Evolutionary conservation across 2,113 vertebrate species (phyloP).

Genomic region (Neotoma lepida): DNA sequence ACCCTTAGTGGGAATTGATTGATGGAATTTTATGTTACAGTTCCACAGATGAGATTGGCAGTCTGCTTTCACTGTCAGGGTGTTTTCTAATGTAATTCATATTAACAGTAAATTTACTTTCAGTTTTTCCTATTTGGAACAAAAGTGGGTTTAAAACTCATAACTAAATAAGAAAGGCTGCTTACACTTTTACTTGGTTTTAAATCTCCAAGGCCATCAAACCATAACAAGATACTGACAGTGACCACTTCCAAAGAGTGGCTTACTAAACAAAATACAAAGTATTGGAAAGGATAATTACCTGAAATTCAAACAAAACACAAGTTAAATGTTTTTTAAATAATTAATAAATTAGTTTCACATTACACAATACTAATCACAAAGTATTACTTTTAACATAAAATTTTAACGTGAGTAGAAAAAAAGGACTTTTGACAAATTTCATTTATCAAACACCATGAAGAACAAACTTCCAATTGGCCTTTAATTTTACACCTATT

Average conservation of each 20-base stretch:
- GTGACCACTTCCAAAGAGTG: slow-evolving; percentile 77
- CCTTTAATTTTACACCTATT: slow-evolving; percentile 51
- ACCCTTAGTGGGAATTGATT: background rate
- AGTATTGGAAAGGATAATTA: slow-evolving; percentile 77
- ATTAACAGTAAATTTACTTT: slow-evolving; percentile 68
- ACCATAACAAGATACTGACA: slow-evolving; percentile 78
- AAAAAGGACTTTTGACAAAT: slow-evolving; percentile 38
- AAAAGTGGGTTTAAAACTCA: slow-evolving; percentile 71
- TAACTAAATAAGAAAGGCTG: slow-evolving; percentile 80
- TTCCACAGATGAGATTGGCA: slow-evolving; percentile 5
- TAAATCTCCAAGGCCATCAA: slow-evolving; percentile 78
- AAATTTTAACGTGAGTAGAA: slow-evolving; percentile 54
- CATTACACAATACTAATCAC: slow-evolving; percentile 63
- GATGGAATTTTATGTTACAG: slow-evolving; percentile 36
- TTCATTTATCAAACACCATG: slow-evolving; percentile 46
- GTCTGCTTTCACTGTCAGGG: slow-evolving; percentile 49
- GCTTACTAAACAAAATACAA: slow-evolving; percentile 78
- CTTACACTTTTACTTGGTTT: slow-evolving; percentile 78
- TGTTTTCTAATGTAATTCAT: slow-evolving; percentile 47
- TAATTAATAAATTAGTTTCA: slow-evolving; percentile 66
- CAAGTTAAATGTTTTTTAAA: slow-evolving; percentile 64
- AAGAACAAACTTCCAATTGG: slow-evolving; percentile 22
- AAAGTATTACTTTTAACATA: slow-evolving; percentile 56
- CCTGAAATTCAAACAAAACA: slow-evolving; percentile 80
- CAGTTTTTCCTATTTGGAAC: slow-evolving; percentile 67